Percentiles rank a stretch among this genome's conserved stretches.
These are phyloP conservation scores for Nomada hirtipes DNA, from an alignment of 2,888 invertebrate genomes.

Conservation along the genomic window DNA sequence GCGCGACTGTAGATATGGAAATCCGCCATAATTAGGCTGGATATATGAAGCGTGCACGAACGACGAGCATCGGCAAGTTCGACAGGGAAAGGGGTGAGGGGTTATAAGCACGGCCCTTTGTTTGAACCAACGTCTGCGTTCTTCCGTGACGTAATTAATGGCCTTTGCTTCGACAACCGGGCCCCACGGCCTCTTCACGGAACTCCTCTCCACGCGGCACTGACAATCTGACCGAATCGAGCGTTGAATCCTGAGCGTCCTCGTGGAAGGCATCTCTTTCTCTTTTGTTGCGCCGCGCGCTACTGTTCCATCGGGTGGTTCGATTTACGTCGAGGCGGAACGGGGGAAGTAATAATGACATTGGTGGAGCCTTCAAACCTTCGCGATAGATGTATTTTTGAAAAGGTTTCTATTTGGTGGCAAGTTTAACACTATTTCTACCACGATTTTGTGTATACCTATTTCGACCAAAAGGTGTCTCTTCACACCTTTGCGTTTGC, in stretches of 20 bases:
- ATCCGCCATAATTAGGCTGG: slow-evolving; percentile 81
- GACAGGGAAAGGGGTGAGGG: slow-evolving; percentile 38
- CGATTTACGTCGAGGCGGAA: not conserved
- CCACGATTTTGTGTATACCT: too few relatives aligned
- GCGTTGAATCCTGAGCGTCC: slow-evolving; percentile 37
- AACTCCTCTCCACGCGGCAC: slow-evolving; percentile 38
- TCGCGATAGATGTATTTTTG: too few relatives aligned
- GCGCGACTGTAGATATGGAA: slow-evolving; percentile 78
- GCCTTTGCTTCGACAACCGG: slow-evolving; percentile 67
- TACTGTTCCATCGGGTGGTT: not conserved
- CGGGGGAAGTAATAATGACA: too few relatives aligned
- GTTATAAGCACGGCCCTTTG: slow-evolving; percentile 74
- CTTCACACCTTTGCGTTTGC: too few relatives aligned
- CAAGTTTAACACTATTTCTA: too few relatives aligned
- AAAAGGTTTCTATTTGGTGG: too few relatives aligned
- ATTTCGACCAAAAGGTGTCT: too few relatives aligned
- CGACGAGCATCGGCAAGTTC: slow-evolving; percentile 67
- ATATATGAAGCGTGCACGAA: slow-evolving; percentile 79
- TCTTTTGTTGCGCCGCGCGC: not conserved
- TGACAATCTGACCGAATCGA: slow-evolving; percentile 30
- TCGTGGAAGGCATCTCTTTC: not conserved
- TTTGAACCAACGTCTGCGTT: slow-evolving; percentile 82
- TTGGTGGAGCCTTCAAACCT: not conserved
- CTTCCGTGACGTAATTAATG: slow-evolving; percentile 84
- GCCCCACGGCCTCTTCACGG: slow-evolving; percentile 46